Conservation (phyloP, 2,113 vertebrate genomes). For the Nesogale talazaci region DNA sequence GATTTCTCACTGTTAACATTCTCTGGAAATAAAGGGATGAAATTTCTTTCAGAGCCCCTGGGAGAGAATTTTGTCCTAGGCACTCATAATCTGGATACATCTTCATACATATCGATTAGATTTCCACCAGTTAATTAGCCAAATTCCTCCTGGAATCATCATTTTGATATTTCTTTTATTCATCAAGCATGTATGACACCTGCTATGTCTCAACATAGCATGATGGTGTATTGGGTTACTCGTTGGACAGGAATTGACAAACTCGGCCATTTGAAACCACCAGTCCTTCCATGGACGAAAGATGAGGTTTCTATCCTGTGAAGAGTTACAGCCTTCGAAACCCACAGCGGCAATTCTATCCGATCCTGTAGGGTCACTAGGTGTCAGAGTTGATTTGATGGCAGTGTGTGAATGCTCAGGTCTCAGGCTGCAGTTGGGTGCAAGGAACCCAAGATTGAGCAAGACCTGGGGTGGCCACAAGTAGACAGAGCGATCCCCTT, state of each 20-base stretch:
- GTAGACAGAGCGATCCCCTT: neutral
- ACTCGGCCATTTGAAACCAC: no score
- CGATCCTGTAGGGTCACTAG: no score
- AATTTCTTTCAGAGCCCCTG: neutral
- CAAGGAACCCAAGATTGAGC: neutral
- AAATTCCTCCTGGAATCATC: constrained; percentile 5
- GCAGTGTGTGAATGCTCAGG: neutral
- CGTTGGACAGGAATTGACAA: no score
- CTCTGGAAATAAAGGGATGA: constrained; percentile 2
- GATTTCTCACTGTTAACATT: neutral
- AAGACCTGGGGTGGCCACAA: neutral
- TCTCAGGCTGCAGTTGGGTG: neutral
- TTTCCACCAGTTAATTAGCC: constrained; percentile 24
- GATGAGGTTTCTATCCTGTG: no score
- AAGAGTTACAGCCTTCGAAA: no score
- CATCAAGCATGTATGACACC: neutral
- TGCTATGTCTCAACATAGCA: no score
- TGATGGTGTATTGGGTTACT: no score
- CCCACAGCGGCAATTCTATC: no score
- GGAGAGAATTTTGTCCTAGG: neutral
- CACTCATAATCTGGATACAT: constrained; percentile 9
- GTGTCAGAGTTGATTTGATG: no score
- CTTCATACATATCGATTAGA: neutral
- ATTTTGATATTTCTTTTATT: constrained; percentile 5
- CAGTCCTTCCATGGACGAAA: no score